Evolutionary conservation across 2,113 vertebrate species (phyloP), one percentile per base, ranked within the genome.

Genomic region (Ctenomys sociabilis): DNA sequence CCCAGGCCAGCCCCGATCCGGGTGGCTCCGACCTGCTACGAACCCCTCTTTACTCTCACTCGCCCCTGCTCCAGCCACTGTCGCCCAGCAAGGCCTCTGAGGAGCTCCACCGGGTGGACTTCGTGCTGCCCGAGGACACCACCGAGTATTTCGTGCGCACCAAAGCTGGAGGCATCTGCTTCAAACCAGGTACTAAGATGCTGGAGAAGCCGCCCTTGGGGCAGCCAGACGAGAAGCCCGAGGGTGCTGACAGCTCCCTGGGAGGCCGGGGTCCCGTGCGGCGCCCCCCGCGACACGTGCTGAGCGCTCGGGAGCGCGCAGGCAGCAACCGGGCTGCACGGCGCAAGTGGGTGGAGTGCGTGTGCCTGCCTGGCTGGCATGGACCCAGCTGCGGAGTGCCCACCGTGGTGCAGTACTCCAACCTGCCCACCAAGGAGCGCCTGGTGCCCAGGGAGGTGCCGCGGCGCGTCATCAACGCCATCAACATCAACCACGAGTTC

Each of bases 401-500:
- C 95, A 99, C 99, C 0, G 99, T 99, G 98, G 99, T 99, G 88
- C 99, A 99, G 96, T 99, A 99, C 98, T 99, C 99, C 96, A 99
- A 99, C 94, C 98, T 99, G 96, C 99, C 99, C 87, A 99, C 99
- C 66, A 99, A 99, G 98, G 99, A 99, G 97, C 98, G 99, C 7
- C 99, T 99, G 3, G 98, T 98, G 12, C 99, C 99, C 0, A 98
- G 99, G 45, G 98, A 99, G 72, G 96, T 97, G 12, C 99, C 99
- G 0, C 98, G 99, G 17, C 98, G 99, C 3, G 98, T 99, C 93
- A 99, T 99, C 98, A 99, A 99, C 0, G 99, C 99, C 96, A 99
- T 99, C 98, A 99, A 99, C 0, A 96, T 99, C 89, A 99, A 99
- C 98, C 99, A 99, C 14, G 99, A 99, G 98, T 99, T 99, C 68